Evolutionary conservation across 2,888 invertebrate species (phyloP).

Genomic region (Schizotus pectinicornis): DNA sequence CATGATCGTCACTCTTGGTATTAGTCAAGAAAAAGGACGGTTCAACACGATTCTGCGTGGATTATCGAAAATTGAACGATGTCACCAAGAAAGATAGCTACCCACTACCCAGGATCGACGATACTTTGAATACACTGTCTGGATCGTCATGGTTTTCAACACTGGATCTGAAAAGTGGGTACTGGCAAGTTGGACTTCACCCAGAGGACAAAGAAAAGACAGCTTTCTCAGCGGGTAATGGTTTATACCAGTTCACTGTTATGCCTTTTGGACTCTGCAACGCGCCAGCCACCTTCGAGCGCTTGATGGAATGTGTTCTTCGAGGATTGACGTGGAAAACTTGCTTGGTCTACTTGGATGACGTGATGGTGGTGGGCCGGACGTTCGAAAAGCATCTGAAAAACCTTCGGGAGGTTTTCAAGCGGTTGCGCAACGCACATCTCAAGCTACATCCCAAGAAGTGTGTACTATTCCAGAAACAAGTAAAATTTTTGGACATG

Average conservation of each 20-base stretch:
- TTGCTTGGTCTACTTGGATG: slow-evolving; percentile 17
- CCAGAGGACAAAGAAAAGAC: slow-evolving; percentile 34
- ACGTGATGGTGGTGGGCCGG: slow-evolving; percentile 24
- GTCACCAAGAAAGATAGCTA: slow-evolving; percentile 29
- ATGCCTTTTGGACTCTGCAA: slow-evolving; percentile 36
- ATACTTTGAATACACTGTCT: slow-evolving; percentile 33
- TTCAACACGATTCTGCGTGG: slow-evolving; percentile 33
- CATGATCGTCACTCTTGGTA: slow-evolving; percentile 18
- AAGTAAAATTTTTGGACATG: slow-evolving; percentile 15
- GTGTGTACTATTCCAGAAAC: not conserved
- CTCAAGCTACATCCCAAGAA: slow-evolving; percentile 1
- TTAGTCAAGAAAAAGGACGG: slow-evolving; percentile 32
- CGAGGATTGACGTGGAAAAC: too few relatives aligned
- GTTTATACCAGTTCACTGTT: slow-evolving; percentile 38
- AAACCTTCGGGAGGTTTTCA: slow-evolving; percentile 27
- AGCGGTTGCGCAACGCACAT: not conserved
- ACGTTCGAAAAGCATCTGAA: slow-evolving; percentile 31
- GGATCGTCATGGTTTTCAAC: slow-evolving; percentile 27
- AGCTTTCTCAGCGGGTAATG: slow-evolving; percentile 34
- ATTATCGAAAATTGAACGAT: slow-evolving; percentile 26
- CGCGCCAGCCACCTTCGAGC: slow-evolving; percentile 38
- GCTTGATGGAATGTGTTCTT: slow-evolving; percentile 33
- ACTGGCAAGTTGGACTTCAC: slow-evolving; percentile 31
- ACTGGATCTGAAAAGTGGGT: slow-evolving; percentile 30
- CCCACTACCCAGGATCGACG: slow-evolving; percentile 26